Conservation (phyloP, 1,140 invertebrate species). For the Drosophila pseudoobscura region DNA sequence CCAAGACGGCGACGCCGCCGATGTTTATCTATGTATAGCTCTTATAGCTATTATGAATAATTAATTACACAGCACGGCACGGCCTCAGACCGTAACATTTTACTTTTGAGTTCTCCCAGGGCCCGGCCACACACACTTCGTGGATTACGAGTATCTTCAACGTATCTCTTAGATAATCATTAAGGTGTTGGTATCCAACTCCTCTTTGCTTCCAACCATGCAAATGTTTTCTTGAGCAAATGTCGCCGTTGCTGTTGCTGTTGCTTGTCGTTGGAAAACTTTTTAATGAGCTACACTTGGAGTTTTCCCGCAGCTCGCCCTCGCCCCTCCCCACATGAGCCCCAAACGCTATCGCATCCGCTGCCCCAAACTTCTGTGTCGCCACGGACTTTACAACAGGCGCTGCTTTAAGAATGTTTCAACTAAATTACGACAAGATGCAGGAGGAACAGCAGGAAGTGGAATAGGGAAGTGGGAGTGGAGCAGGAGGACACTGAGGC, state of each 20-base stretch:
- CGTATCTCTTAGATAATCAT: conserved; percentile 71
- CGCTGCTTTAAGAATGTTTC: conserved; percentile 76
- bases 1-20: background rate
- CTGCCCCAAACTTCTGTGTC: conserved; percentile 4
- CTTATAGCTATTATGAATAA: conserved; percentile 65
- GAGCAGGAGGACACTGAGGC: conserved; percentile 36
- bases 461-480: too few species aligned
- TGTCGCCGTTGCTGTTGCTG: conserved; percentile 56
- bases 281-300: conserved; percentile 72
- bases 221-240: conserved; percentile 72
- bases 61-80: conserved; percentile 62
- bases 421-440: conserved; percentile 66
- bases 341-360: conserved; percentile 1
- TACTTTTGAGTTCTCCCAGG: conserved; percentile 51
- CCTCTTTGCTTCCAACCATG: conserved; percentile 9
- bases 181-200: conserved; percentile 52
- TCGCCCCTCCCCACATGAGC: conserved; percentile 9
- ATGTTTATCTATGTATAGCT: conserved; percentile 36
- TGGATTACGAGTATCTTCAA: conserved; percentile 63
- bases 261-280: conserved; percentile 65
- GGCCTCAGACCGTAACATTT: conserved; percentile 50
- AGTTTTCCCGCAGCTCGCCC: conserved; percentile 22
- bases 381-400: conserved; percentile 49
- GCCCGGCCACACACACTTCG: conserved; percentile 12
- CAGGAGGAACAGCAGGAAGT: background rate